Evolutionary conservation across 2,113 vertebrate species (phyloP).

Genomic region (Formicarius rufipectus): DNA sequence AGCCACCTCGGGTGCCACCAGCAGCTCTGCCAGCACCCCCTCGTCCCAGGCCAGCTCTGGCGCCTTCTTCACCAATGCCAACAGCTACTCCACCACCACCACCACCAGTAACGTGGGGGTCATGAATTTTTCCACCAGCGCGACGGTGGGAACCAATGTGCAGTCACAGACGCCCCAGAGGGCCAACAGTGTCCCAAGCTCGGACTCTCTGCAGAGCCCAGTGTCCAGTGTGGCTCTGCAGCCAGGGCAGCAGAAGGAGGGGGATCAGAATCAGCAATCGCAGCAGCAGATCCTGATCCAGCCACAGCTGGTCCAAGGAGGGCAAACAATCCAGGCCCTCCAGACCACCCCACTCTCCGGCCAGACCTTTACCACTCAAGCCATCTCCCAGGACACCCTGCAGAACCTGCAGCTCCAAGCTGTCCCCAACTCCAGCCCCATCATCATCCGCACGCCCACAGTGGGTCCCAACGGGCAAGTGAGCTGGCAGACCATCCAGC

Average conservation of each 20-base stretch:
- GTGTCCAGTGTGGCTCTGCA: slow-evolving; percentile 70
- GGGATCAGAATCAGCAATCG: slow-evolving; percentile 73
- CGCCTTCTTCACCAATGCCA: slow-evolving; percentile 79
- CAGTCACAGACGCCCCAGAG: slow-evolving; percentile 75
- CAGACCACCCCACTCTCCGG: slow-evolving; percentile 82
- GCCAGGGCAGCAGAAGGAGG: slow-evolving; percentile 77
- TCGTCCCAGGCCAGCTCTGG: slow-evolving; percentile 70
- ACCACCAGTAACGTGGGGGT: slow-evolving; percentile 76
- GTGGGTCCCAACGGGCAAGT: slow-evolving; percentile 93
- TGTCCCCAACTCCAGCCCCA: slow-evolving; percentile 88
- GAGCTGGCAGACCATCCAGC: slow-evolving; percentile 96
- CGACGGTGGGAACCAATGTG: slow-evolving; percentile 67
- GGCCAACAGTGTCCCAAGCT: slow-evolving; percentile 65
- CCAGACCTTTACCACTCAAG: slow-evolving; percentile 88
- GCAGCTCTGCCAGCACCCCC: slow-evolving; percentile 64
- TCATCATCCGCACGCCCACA: slow-evolving; percentile 89
- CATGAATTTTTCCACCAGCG: slow-evolving; percentile 75
- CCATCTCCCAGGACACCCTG: slow-evolving; percentile 89
- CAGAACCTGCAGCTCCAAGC: slow-evolving; percentile 94
- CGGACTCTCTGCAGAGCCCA: slow-evolving; percentile 74
- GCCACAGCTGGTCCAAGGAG: slow-evolving; percentile 85
- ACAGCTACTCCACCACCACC: slow-evolving; percentile 76
- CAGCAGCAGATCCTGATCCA: slow-evolving; percentile 88
- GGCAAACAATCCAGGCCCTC: slow-evolving; percentile 84
- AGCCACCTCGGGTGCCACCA: slow-evolving; percentile 66